Evolutionary conservation across 1,140 invertebrate species (phyloP).

Genomic region (Philaenus spumarius): DNA sequence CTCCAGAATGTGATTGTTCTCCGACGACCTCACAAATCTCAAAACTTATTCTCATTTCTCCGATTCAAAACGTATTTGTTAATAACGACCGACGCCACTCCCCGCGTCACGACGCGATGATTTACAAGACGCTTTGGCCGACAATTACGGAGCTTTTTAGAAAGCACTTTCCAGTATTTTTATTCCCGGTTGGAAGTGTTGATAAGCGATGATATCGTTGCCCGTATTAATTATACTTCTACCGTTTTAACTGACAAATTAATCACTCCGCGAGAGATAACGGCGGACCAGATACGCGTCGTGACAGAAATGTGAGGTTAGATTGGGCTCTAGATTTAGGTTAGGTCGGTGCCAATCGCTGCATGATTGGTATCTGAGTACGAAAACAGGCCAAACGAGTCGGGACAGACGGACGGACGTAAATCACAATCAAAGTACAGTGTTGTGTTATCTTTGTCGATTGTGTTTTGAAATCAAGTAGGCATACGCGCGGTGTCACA

Average conservation of each 20-base stretch:
- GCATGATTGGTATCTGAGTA: too few species aligned
- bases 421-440: too few species aligned
- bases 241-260: conserved; percentile 8
- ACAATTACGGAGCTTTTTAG: conserved; percentile 10
- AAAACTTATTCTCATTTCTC: conserved; percentile 15
- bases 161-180: conserved; percentile 12
- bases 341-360: too few species aligned
- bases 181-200: not conserved
- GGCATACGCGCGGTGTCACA: too few species aligned
- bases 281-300: too few species aligned
- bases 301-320: too few species aligned
- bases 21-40: conserved; percentile 13
- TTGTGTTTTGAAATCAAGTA: too few species aligned
- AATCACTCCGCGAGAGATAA: conserved; percentile 18
- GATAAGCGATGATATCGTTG: conserved; percentile 8
- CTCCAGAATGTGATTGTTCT: conserved; percentile 10
- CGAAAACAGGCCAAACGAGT: too few species aligned
- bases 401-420: too few species aligned
- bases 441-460: too few species aligned
- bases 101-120: not conserved
- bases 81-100: conserved; percentile 1
- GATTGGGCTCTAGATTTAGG: too few species aligned
- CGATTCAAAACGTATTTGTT: conserved; percentile 15
- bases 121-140: conserved; percentile 5
- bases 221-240: too few species aligned